Base-by-base conservation (phyloP, 1,140 invertebrate genomes). In the Bombus waltoni region DNA sequence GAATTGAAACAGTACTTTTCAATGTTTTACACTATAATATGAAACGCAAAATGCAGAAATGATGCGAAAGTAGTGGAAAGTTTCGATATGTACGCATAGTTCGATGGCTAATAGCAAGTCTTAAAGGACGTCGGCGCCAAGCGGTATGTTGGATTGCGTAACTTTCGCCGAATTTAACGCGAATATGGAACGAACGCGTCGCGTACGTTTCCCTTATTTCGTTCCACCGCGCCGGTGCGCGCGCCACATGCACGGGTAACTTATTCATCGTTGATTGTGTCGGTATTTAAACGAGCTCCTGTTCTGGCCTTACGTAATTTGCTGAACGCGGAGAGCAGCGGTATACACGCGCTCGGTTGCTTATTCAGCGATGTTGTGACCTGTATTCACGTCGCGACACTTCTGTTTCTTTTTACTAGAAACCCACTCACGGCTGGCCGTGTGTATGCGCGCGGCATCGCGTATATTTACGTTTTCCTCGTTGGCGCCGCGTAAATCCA, bases 301-400 rank as follows among this genome's bases (percentile, higher is more conserved):
- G 90, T 93, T 93, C 91, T 89, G 87, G 89, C 87, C 92, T 93
- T 93, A 93, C 92, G 91, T 93, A 93, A 93, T 93, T 93, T 91
- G 88, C 87, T 92, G 85, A 89, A 90, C 84, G 82, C 74, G 70
- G 74, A 87, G 87, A 83, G 72, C 62, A 83, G 88, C 89, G 87
- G 87, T 87, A 80, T 86, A 91, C 74, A 57, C 75, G 44, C 87
- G 90, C 87, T 72, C 88, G 88, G 85, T 87, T 90, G 93, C 92
- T 93, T 94, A 93, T 93, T 93, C 93, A 93, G 92, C 93, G 88
- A 93, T 92, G 91, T 91, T 89, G 90, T 94, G 93, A 94, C 93
- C 93, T 89, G 91, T 93, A 94, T 94, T 93, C 89, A 83, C 76
- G 78, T 88, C 78, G 85, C 87, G 78, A 91, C 92, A 92, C 90